A percentile compares a stretch with the other conserved stretches of the same genome.
These are phyloP conservation scores for Drosophila guanche DNA, from an alignment of 1,140 invertebrate genomes.

Conservation along the genomic window DNA sequence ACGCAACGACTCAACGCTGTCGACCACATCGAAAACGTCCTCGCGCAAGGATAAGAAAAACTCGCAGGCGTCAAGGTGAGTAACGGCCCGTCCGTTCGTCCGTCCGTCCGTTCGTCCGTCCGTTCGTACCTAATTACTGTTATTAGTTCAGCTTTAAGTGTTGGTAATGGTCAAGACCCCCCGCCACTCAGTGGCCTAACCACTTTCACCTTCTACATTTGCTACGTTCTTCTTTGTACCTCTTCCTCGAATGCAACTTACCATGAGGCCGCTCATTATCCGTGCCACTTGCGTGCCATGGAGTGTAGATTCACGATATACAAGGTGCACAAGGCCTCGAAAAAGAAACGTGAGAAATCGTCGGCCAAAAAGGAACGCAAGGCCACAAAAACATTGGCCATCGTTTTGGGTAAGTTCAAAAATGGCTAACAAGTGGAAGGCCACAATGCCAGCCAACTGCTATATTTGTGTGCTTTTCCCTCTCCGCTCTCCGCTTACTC, in stretches of 20 bases:
- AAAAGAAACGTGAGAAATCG: constrained; percentile 96
- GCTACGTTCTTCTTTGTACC: neutral
- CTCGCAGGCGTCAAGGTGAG: constrained; percentile 83
- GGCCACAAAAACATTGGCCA: constrained; percentile 99
- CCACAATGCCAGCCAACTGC: too few relatives aligned
- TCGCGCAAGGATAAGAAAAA: constrained; percentile 84
- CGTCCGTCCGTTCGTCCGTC: neutral
- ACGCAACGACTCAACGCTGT: constrained; percentile 83
- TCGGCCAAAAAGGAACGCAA: constrained; percentile 98
- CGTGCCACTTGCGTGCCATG: constrained; percentile 35
- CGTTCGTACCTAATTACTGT: constrained; percentile 50
- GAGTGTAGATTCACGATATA: constrained; percentile 92
- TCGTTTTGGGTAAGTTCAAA: constrained; percentile 95
- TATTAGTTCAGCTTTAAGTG: constrained; percentile 42
- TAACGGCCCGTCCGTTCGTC: neutral
- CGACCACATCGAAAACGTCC: constrained; percentile 83
- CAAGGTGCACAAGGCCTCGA: constrained; percentile 96
- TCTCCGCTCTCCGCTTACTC: too few relatives aligned
- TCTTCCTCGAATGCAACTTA: constrained; percentile 41
- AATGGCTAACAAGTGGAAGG: neutral
- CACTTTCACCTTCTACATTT: constrained; percentile 2
- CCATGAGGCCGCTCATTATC: constrained; percentile 50
- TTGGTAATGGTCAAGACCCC: neutral
- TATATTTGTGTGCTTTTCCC: neutral
- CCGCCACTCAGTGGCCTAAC: neutral